Base-by-base conservation (phyloP, 2,797 vertebrate species). In the Diplodus sargus region DNA sequence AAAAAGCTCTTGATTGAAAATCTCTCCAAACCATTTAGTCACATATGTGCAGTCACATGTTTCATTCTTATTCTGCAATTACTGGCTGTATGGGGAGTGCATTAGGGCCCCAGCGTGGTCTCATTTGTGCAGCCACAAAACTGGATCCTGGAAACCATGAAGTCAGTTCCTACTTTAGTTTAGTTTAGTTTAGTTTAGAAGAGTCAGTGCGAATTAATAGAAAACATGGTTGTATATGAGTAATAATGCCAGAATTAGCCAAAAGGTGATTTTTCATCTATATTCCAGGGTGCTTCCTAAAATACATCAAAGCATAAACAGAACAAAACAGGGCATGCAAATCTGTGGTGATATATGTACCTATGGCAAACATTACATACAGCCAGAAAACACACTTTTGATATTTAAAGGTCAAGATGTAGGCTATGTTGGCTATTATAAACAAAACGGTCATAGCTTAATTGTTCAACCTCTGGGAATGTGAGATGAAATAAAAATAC, bases 41-140 rank as follows among this genome's bases (percentile, higher is more conserved):
- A 59, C 51, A 59, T 45, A 20, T 60, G 43, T 78, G 49, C 34
- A 48, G 47, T 68, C 49, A 23, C 62, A 65, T 62, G 54, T 85
- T 54, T 65, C 69, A 71, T 73, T 73, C 53, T 73, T 62, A 13
- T 28, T 39, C 67, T 58, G 47, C 63, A 63, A 7, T 39, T 18
- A 68, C 53, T 65, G 64, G 54, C 66, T 79, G 59, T 20, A 45
- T 17, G 45, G 34, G 43, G 58, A 70, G 58, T 57, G 68, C 57
- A 57, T 64, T 47, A 28, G 51, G 66, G 74, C 78, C 73, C 14
- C 54, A 57, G 66, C 70, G 70, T 73, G 74, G 68, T 84, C 66
- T 76, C 61, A 59, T 62, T 56, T 61, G 34, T 23, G 14, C 48
- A 48, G n/a, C 58, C 23, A 0, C 57, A n/a, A 53, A 61, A 25